Evolutionary conservation across 2,888 invertebrate species (phyloP).

Genomic region (Ditylenchus weischeri): DNA sequence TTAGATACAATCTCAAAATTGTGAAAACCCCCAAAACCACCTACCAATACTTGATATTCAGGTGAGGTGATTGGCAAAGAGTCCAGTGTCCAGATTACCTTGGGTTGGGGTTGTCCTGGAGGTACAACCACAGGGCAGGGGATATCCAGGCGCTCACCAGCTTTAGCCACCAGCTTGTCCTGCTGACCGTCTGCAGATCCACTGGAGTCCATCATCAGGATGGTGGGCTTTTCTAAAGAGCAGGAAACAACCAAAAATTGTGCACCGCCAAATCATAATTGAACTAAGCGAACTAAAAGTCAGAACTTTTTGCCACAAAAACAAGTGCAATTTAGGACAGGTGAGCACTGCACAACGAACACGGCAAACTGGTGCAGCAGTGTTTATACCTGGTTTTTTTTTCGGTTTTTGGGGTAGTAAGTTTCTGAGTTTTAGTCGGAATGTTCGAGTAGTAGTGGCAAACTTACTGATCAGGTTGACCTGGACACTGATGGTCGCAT

Average conservation of each 20-base stretch:
- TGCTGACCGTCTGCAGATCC: not conserved
- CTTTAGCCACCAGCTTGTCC: constrained; percentile 31
- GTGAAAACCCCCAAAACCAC: not conserved
- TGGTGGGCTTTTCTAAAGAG: constrained; percentile 14
- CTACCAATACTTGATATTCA: constrained; percentile 45
- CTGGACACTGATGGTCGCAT: constrained; percentile 61
- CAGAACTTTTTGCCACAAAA: too few relatives aligned
- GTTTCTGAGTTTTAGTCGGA: too few relatives aligned
- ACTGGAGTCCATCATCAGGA: constrained; percentile 1
- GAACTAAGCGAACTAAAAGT: too few relatives aligned
- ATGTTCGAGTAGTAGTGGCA: not conserved
- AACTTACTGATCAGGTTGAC: constrained; percentile 62
- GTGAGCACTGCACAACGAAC: too few relatives aligned
- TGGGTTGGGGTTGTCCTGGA: constrained; percentile 57
- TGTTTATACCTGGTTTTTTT: too few relatives aligned
- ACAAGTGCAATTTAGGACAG: too few relatives aligned
- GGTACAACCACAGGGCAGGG: constrained; percentile 48
- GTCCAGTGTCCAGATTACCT: constrained; percentile 61
- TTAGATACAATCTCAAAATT: too few relatives aligned
- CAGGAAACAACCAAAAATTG: not conserved
- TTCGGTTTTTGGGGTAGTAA: too few relatives aligned
- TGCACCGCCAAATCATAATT: too few relatives aligned
- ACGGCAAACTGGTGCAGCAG: too few relatives aligned
- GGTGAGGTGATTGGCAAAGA: constrained; percentile 48
- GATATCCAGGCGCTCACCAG: constrained; percentile 41